A percentile compares a stretch with the other conserved stretches of the same genome.
These are phyloP conservation scores for Myotis planiceps DNA, from an alignment of 2,797 vertebrate genomes.

Conservation along the genomic window DNA sequence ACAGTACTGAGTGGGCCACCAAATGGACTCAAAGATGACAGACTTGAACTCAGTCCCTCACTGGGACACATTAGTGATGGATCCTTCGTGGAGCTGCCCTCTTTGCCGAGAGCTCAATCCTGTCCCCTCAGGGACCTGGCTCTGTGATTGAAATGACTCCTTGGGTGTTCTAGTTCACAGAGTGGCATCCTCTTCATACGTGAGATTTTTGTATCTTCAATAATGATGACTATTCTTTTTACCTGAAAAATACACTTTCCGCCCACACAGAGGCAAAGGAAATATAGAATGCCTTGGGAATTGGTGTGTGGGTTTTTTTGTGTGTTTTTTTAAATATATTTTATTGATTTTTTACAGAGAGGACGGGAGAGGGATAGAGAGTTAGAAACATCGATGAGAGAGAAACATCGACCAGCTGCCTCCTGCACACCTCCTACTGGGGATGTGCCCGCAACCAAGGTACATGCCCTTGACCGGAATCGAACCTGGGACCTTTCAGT, in stretches of 20 bases:
- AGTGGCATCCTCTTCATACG: not conserved
- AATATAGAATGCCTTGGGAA: not conserved
- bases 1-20: not conserved
- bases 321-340: too few species aligned
- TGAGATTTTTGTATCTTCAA: not conserved
- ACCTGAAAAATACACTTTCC: not conserved
- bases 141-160: not conserved
- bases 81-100: not conserved
- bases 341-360: too few species aligned
- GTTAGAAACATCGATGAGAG: too few species aligned
- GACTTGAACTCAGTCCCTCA: not conserved
- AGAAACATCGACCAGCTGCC: too few species aligned
- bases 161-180: not conserved
- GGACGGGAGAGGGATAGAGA: too few species aligned
- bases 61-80: not conserved
- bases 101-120: not conserved
- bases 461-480: too few species aligned
- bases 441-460: too few species aligned
- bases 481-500: too few species aligned
- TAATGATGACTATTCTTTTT: not conserved
- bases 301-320: not conserved
- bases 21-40: not conserved
- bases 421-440: too few species aligned
- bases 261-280: not conserved
- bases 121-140: not conserved